A percentile compares a stretch with the other conserved stretches of the same genome.
Conservation (phyloP, 2,797 vertebrate genomes). For the Petrocephalus schoutedeni region DNA sequence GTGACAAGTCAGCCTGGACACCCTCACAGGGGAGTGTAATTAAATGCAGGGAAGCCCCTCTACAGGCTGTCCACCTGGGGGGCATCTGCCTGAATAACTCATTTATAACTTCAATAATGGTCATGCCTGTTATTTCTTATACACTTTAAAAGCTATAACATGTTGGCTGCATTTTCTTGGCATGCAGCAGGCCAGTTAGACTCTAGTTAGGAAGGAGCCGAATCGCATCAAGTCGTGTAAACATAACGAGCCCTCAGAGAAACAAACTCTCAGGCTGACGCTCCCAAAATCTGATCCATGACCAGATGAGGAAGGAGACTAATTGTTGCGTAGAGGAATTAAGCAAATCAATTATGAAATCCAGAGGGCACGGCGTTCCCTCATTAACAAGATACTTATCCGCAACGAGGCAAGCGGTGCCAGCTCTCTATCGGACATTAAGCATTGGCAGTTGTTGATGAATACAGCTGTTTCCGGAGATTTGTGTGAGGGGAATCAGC, state of each 20-base stretch:
- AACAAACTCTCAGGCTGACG: neutral
- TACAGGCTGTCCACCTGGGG: neutral
- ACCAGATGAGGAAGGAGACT: constrained; percentile 20
- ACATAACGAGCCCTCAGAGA: neutral
- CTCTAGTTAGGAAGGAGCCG: neutral
- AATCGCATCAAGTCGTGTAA: neutral
- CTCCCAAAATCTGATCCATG: constrained; percentile 7
- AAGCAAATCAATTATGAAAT: constrained; percentile 48
- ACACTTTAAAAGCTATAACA: neutral
- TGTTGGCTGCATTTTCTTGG: neutral
- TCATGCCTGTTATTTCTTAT: neutral
- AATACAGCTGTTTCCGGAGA: neutral
- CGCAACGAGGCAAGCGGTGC: constrained; percentile 13
- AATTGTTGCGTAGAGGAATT: constrained; percentile 42
- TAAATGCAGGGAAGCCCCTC: neutral
- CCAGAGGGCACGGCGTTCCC: constrained; percentile 32
- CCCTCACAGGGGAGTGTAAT: neutral
- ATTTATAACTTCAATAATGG: neutral
- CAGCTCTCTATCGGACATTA: neutral
- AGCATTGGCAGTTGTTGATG: constrained; percentile 31
- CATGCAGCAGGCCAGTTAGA: neutral
- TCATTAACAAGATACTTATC: constrained; percentile 44
- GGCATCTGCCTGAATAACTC: neutral
- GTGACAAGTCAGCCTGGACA: neutral
- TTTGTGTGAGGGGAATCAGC: neutral